These are phyloP conservation scores for Drosophila lacertosa DNA, from an alignment of 1,140 invertebrate genomes.

Conservation along the genomic window DNA sequence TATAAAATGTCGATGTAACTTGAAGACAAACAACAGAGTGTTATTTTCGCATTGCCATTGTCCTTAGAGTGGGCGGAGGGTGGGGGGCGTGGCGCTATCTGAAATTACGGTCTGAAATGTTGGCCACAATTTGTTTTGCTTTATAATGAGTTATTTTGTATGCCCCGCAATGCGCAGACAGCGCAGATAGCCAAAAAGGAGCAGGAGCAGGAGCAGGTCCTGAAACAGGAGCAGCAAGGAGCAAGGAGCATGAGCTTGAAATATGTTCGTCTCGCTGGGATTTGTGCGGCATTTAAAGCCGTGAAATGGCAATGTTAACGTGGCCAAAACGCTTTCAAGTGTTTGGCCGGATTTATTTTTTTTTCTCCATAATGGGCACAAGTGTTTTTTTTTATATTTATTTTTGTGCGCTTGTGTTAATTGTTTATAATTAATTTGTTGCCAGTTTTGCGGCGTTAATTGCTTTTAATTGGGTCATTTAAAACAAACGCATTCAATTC, in stretches of 20 bases:
- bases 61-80: neutral
- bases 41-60: slow-evolving; percentile 14
- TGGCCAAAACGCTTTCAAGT: slow-evolving; percentile 6
- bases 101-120: slow-evolving; percentile 71
- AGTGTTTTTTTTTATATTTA: no score
- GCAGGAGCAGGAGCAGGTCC: neutral
- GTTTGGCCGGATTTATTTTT: no score
- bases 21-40: slow-evolving; percentile 58
- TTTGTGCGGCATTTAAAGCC: slow-evolving; percentile 26
- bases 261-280: slow-evolving; percentile 31
- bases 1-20: slow-evolving; percentile 64
- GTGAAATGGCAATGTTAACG: slow-evolving; percentile 9
- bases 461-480: slow-evolving; percentile 54
- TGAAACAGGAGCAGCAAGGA: neutral
- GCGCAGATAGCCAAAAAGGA: neutral
- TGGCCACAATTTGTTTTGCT: slow-evolving; percentile 74
- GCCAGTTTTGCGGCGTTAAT: slow-evolving; percentile 35
- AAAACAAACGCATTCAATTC: slow-evolving; percentile 9
- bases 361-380: slow-evolving; percentile 47
- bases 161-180: slow-evolving; percentile 33
- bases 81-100: slow-evolving; percentile 21
- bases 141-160: slow-evolving; percentile 73
- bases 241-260: neutral
- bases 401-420: slow-evolving; percentile 44
- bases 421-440: slow-evolving; percentile 62